Base-by-base conservation (phyloP, 1,140 invertebrate genomes). In the Temnothorax longispinosus region DNA sequence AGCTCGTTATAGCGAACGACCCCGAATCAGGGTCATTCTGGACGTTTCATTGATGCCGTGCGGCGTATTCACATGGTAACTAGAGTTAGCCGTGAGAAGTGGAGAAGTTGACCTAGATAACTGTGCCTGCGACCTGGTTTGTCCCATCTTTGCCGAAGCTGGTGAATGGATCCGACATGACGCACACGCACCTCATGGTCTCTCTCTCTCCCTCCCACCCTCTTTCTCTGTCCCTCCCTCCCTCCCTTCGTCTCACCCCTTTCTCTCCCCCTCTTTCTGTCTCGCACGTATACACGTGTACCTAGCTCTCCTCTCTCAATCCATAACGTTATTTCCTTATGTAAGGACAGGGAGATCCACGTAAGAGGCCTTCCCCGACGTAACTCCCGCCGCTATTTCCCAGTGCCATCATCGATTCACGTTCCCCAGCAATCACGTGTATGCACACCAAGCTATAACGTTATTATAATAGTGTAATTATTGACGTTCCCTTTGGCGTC, bases 151-250 rank as follows among this genome's bases (percentile, higher is more conserved):
- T 88, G 72, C 76, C 85, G 89, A 92, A 92, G 91, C 92, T 92
- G 90, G 91, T 93, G 92, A 93, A 93, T 93, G 91, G 92, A 93
- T 91, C 81, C 87, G 85, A 89, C 91, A 92, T 93, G 93, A 93
- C 91, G 93, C 90, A 93, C 90, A 90, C 88, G 90, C 92, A 91
- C 84, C 56, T 21, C 69, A 50, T 65, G 54, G 74, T 56, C 56
- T 76, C 56, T 69, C 35, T 2, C 81, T 21, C 18, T 18, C 13
- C n/a, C 8, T 41, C 27, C 32, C 41, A 50, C 18, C 50, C n/a
- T 76, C 21, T 15, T 4, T 52, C 50, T 13, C 15, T 13, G 2
- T 52, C 2, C 13, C 44, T 11, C 18, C n/a, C 18, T 41, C 27
- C 44, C 38, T 65, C 18, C 50, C 15, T 76, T 11, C 72, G 44